Evolutionary conservation across 1,140 invertebrate species (phyloP), one percentile per base, ranked within the genome.

Genomic region (Oreohelix idahoensis): DNA sequence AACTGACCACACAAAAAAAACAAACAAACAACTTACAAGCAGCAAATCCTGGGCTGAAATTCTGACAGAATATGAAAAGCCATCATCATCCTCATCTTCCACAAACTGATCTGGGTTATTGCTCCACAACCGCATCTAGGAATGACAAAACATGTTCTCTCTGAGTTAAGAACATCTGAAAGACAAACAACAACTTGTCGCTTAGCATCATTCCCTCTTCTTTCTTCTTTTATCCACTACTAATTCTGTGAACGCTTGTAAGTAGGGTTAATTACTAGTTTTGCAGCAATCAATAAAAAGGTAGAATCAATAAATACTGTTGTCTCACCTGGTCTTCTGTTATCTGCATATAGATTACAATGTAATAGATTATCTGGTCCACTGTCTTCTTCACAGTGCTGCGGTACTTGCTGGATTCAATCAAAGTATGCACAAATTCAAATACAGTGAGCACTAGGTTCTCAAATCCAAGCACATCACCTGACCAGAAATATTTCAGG

Each of bases 281-380:
- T n/a, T n/a, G n/a, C n/a, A n/a, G n/a, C n/a, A n/a, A n/a, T n/a
- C 42, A 45, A 45, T 8, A 45, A 45, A 45, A 45, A 8, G 42
- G 5, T 15, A 8, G 42, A 45, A 45, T 15, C 15, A 5, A 45
- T 45, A 45, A 45, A n/a, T n/a, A n/a, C 42, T 45, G 42, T n/a
- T 58, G 29, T 17, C 79, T 86, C 79, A 94, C 94, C 92, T 96
- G 95, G 87, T 96, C 95, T 84, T 96, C 95, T 8, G 95, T 96
- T 79, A 96, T 95, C 93, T 96, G 95, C 94, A 95, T 95, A 85
- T 95, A 96, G 49, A 96, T 93, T 58, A 96, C 94, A 35, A 95
- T 93, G 87, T 96, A 96, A 88, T 96, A 96, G 71, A 96, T 93
- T 4, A 96, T 92, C 89, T 97, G 95, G 36, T 94, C 92, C 38